phyloP scores from a whole-genome alignment of 2,888 invertebrate genomes.

The Netelia fuscicornis region DNA sequence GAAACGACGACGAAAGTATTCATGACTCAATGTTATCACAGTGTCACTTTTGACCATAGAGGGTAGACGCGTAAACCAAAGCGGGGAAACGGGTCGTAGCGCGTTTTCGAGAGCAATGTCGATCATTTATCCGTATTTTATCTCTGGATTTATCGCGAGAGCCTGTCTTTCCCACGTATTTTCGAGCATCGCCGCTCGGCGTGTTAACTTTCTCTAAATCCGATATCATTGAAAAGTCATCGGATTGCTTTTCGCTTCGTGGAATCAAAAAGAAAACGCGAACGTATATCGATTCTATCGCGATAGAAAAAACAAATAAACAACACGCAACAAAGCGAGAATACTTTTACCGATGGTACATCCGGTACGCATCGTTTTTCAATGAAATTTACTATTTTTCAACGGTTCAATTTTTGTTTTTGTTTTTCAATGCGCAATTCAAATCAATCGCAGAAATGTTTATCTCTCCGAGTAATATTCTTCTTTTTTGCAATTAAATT shows the following conservation, averaged over 20 bases:
- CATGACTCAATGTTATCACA: conserved; percentile 76
- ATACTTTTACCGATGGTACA: neutral
- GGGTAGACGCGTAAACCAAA: neutral
- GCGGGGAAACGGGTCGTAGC: neutral
- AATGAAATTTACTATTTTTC: neutral
- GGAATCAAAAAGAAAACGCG: neutral
- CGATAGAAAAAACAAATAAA: conserved; percentile 3
- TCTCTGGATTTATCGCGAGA: conserved; percentile 31
- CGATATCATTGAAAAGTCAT: conserved; percentile 59
- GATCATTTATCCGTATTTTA: conserved; percentile 57
- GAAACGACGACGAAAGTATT: conserved; percentile 71
- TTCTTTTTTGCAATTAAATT: neutral
- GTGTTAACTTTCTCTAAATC: conserved; percentile 52
- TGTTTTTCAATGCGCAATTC: neutral
- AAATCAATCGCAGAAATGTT: neutral
- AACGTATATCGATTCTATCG: neutral
- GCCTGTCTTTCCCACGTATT: conserved; percentile 65
- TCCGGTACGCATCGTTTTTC: neutral
- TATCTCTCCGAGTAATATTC: neutral
- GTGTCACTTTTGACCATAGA: conserved; percentile 69
- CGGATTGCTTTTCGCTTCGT: conserved; percentile 43
- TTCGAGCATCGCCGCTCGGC: conserved; percentile 17
- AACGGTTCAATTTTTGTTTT: neutral
- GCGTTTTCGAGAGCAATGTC: conserved; percentile 55
- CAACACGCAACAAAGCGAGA: neutral